These are phyloP conservation scores for Amphiduros pacificus DNA, from an alignment of 2,888 invertebrate species.

Conservation along the genomic window DNA sequence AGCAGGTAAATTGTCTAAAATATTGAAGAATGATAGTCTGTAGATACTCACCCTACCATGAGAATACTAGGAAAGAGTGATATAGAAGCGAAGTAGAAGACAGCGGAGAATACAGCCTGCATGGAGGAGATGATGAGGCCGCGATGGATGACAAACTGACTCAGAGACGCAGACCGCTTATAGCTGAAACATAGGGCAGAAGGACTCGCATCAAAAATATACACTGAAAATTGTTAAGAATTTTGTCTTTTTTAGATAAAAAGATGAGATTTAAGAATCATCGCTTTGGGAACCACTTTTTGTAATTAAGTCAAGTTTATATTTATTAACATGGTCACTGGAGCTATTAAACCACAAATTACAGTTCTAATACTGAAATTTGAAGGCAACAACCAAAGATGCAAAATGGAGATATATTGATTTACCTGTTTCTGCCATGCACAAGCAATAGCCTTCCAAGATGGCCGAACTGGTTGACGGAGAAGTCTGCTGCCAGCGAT, in stretches of 20 bases:
- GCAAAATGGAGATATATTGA: not conserved
- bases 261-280: too few relatives aligned
- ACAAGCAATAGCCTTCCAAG: constrained; percentile 78
- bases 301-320: too few relatives aligned
- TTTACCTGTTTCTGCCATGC: constrained; percentile 78
- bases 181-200: constrained; percentile 69
- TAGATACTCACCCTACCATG: constrained; percentile 82
- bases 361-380: too few relatives aligned
- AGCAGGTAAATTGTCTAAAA: too few relatives aligned
- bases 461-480: constrained; percentile 84
- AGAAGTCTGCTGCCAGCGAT: constrained; percentile 96
- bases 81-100: constrained; percentile 97
- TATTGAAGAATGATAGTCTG: too few relatives aligned
- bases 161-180: constrained; percentile 94
- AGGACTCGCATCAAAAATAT: too few relatives aligned
- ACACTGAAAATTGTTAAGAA: too few relatives aligned
- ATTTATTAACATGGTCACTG: too few relatives aligned
- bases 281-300: too few relatives aligned
- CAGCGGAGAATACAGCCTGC: constrained; percentile 98
- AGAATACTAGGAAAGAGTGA: constrained; percentile 98
- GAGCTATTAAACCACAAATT: too few relatives aligned
- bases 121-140: constrained; percentile 98
- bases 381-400: too few relatives aligned
- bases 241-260: too few relatives aligned
- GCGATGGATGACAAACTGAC: constrained; percentile 97